These are phyloP conservation scores for Allobates femoralis DNA, from an alignment of 2,797 vertebrate genomes.

Conservation along the genomic window DNA sequence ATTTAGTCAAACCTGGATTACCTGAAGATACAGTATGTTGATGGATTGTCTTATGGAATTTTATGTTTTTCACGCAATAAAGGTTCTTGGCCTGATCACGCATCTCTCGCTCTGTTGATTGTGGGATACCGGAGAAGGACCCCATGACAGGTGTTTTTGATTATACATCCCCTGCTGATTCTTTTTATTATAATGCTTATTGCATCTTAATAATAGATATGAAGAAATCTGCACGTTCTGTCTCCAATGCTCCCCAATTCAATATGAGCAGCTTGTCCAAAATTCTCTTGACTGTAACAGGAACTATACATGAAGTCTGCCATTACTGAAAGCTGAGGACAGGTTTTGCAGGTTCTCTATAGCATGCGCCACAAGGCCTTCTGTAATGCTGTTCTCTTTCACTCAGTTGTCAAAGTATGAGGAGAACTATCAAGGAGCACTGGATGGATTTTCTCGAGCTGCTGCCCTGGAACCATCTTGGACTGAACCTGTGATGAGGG, in stretches of 20 bases:
- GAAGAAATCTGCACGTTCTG: neutral
- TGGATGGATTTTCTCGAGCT: conserved; percentile 84
- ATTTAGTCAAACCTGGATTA: too few relatives aligned
- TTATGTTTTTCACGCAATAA: too few relatives aligned
- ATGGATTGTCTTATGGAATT: too few relatives aligned
- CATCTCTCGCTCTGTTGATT: too few relatives aligned
- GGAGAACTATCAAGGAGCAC: conserved; percentile 86
- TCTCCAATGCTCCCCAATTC: neutral
- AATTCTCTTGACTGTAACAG: neutral
- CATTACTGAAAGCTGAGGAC: neutral
- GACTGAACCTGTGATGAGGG: conserved; percentile 80
- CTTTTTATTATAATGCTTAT: neutral
- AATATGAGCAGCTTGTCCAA: neutral
- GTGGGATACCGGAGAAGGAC: too few relatives aligned
- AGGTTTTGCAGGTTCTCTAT: neutral
- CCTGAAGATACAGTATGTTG: too few relatives aligned
- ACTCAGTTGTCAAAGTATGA: conserved; percentile 87
- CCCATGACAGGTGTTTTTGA: too few relatives aligned
- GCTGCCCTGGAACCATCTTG: conserved; percentile 83
- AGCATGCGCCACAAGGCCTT: neutral
- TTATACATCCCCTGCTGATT: neutral
- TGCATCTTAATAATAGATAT: neutral
- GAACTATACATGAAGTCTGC: too few relatives aligned
- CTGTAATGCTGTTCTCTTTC: neutral
- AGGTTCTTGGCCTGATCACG: too few relatives aligned